Evolutionary conservation across 2,797 vertebrate genomes (phyloP).

Genomic region (Danio tinwini): DNA sequence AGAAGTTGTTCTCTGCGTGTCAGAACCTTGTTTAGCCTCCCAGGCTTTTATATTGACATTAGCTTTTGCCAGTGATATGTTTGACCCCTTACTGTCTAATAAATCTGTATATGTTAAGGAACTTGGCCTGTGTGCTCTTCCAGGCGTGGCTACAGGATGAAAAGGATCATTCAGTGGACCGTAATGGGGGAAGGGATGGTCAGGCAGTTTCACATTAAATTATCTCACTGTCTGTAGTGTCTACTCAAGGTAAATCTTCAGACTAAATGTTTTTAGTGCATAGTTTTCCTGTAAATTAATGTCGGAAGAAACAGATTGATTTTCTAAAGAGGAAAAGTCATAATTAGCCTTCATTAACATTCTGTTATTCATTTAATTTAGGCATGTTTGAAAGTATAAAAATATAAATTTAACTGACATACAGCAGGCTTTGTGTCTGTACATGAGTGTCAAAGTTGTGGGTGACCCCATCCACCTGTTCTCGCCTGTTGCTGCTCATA

Average conservation of each 20-base stretch:
- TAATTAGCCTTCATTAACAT: not conserved
- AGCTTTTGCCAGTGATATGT: slow-evolving; percentile 60
- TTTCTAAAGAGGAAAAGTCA: not conserved
- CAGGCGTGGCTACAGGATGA: slow-evolving; percentile 67
- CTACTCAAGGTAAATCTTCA: slow-evolving; percentile 14
- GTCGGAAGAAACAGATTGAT: not conserved
- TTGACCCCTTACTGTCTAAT: slow-evolving; percentile 65
- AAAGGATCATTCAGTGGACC: slow-evolving; percentile 61
- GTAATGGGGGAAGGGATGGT: slow-evolving; percentile 51
- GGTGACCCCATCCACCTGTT: slow-evolving; percentile 64
- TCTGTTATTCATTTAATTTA: not conserved
- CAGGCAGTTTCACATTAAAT: slow-evolving; percentile 60
- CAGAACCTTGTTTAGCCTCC: slow-evolving; percentile 25
- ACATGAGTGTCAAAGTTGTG: slow-evolving; percentile 32
- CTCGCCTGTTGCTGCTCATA: slow-evolving; percentile 39
- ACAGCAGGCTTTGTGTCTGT: slow-evolving; percentile 42
- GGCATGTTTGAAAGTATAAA: not conserved
- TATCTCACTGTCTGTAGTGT: slow-evolving; percentile 33
- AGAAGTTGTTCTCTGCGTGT: slow-evolving; percentile 16
- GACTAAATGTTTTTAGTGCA: slow-evolving; percentile 8
- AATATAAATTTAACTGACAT: not conserved
- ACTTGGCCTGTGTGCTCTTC: slow-evolving; percentile 49
- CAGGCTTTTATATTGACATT: slow-evolving; percentile 59
- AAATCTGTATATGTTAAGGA: slow-evolving; percentile 68
- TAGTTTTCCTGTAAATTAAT: not conserved